Base-by-base conservation (phyloP, 1,140 invertebrate species). In the Augochlora pura region DNA sequence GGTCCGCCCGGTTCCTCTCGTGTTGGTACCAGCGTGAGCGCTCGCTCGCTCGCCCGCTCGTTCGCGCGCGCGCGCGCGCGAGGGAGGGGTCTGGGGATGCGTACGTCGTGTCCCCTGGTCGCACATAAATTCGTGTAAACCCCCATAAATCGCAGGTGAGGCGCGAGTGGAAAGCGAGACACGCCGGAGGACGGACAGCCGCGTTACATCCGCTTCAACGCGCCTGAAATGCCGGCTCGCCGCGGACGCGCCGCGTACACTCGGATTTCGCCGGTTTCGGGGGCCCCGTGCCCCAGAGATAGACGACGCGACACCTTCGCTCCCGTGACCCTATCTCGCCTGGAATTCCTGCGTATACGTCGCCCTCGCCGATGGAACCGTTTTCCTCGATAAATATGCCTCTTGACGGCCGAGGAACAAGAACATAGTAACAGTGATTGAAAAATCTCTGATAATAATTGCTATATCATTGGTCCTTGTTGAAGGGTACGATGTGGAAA, bases 121-220 rank as follows among this genome's bases (percentile, higher is more conserved):
- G 80, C 84, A 79, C 88, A 88, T 88, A 88, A 87, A 89, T 89
- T 88, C 80, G 79, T 78, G 71, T 70, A 86, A 87, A 88, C 83
- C 86, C 64, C 81, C 81, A 88, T 88, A 87, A 88, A 88, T 88
- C 83, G 68, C 78, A 38, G 60, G 46, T 59, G 79, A 42, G 85
- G 83, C 80, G 86, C 77, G 82, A 86, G 85, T 73, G 70, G 71
- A 77, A 75, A 66, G 77, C 82, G 82, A 84, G 85, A 83, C 82
- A 77, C 60, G 49, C 18, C 69, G 78, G 71, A 73, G 62, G 66
- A 75, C 60, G 5, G 60, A 68, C 66, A 71, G 77, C 49, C 69
- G 77, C 70, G 83, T 76, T 52, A 52, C 49, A 70, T 80, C 77
- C 77, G 82, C 81, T 75, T 72, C 67, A 74, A 72, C 69, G 62